A percentile compares a stretch with the other conserved stretches of the same genome.
phyloP scores from a whole-genome alignment of 2,888 invertebrate species.

The Meiosimyza platycephala region DNA sequence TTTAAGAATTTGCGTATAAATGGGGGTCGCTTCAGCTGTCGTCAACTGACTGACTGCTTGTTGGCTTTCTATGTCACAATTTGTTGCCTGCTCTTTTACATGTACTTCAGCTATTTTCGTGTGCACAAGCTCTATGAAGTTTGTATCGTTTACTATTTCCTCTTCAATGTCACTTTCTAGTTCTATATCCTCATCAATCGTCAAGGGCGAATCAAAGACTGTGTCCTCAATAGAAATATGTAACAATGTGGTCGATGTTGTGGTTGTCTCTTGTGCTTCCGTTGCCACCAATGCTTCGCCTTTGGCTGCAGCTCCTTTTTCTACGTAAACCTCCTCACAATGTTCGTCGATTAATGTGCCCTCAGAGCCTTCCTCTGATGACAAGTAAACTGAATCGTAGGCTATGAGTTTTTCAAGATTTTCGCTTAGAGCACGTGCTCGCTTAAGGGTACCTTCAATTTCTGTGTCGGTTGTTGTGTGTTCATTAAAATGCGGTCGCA shows the following conservation, averaged over 20 bases:
- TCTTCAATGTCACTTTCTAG: not conserved
- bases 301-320: not conserved
- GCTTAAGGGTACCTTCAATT: conserved; percentile 49
- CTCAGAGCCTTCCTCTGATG: conserved; percentile 66
- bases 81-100: not conserved
- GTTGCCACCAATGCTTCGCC: conserved; percentile 25
- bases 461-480: conserved; percentile 40
- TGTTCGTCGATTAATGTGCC: conserved; percentile 60
- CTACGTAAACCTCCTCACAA: conserved; percentile 50
- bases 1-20: conserved; percentile 59
- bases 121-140: not conserved
- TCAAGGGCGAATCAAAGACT: conserved; percentile 54
- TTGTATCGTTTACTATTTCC: not conserved
- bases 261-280: conserved; percentile 45
- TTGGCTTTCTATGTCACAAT: conserved; percentile 24
- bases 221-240: conserved; percentile 65
- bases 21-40: conserved; percentile 38
- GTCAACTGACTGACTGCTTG: conserved; percentile 36
- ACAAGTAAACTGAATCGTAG: conserved; percentile 67
- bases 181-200: conserved; percentile 11
- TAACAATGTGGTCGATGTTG: conserved; percentile 55
- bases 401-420: conserved; percentile 62
- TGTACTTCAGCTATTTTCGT: not conserved
- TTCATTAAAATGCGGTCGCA: conserved; percentile 30
- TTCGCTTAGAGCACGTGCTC: conserved; percentile 47